Base-by-base conservation (phyloP, 2,113 vertebrate genomes). In the Sisor rabdophorus region DNA sequence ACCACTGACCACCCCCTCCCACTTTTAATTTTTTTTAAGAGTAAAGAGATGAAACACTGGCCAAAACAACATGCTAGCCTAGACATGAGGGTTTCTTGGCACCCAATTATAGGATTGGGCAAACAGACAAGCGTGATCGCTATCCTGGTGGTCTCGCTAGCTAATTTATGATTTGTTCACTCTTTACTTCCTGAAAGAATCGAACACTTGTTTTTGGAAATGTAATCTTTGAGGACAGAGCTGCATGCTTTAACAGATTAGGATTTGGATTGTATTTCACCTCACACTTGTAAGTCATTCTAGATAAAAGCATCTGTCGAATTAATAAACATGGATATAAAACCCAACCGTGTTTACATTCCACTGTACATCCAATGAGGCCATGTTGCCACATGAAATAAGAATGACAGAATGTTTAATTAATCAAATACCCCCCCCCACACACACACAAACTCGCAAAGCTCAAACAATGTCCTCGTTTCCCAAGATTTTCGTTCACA, bases 401-500 rank as follows among this genome's bases (percentile, higher is more conserved):
- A 55, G 64, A 70, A 70, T 52, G 20, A 75, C 72, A 76, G 40
- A 15, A 54, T 24, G 71, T 9, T 60, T 30, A 22, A 75, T 77
- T 79, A 82, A 74, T 81, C 17, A 74, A 24, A 47, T 60, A 36
- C 59, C 28, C 8, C 40, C 40, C 1, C 40, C 5, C 40, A 10
- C 40, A 4, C 40, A 36, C 32, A 36, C 32, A 36, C 32, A 36
- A 1, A 50, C 58, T 65, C 73, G 50, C 36, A 48, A 52, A 75
- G 48, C 22, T 30, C 47, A 75, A 24, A n/a, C 61, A n/a, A 44
- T 26, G 13, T 22, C 52, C 8, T 36, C 10, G 44, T n/a, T 52
- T 69, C 8, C 47, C 68, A 36, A 52, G 56, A 59, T 17, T 58
- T 30, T 10, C 40, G 30, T 76, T 75, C 74, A 80, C 71, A 75